phyloP scores from a whole-genome alignment of 1,140 invertebrate species.

The Pseudomyrmex flavicornis region DNA sequence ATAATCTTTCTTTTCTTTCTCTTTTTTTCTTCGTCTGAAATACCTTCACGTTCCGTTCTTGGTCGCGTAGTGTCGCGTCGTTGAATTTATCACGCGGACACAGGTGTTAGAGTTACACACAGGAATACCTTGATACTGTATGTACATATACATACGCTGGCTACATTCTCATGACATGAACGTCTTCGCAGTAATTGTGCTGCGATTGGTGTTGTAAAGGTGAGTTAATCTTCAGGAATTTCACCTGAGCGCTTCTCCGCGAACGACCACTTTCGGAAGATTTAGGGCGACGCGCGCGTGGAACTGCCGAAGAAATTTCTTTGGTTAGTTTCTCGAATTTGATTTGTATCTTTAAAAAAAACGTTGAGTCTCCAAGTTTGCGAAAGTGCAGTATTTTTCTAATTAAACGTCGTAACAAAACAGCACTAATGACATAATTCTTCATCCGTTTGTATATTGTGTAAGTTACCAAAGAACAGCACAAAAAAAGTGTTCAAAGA shows the following conservation, averaged over 20 bases:
- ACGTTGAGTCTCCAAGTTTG: too few species aligned
- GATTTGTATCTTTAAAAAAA: too few species aligned
- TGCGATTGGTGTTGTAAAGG: conserved; percentile 48
- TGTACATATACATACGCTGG: background rate
- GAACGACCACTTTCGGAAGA: background rate
- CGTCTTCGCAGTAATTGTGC: background rate
- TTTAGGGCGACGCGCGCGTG: background rate
- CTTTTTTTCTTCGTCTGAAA: background rate
- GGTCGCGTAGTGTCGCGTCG: background rate
- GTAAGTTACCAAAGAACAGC: too few species aligned
- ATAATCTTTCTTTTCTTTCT: too few species aligned
- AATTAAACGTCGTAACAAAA: too few species aligned
- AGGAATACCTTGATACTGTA: conserved; percentile 2
- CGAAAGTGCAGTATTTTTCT: too few species aligned
- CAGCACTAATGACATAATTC: too few species aligned
- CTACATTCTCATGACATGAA: background rate
- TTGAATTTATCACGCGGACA: background rate
- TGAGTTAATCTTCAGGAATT: conserved; percentile 62
- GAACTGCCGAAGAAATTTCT: background rate
- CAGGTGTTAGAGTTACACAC: conserved; percentile 33
- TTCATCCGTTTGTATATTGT: too few species aligned
- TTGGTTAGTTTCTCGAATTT: background rate
- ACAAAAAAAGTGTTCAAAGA: too few species aligned
- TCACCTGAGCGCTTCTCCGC: background rate
- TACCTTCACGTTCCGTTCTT: too few species aligned